Conservation (phyloP, 2,888 invertebrate species). For the Amphipoea oculea region DNA sequence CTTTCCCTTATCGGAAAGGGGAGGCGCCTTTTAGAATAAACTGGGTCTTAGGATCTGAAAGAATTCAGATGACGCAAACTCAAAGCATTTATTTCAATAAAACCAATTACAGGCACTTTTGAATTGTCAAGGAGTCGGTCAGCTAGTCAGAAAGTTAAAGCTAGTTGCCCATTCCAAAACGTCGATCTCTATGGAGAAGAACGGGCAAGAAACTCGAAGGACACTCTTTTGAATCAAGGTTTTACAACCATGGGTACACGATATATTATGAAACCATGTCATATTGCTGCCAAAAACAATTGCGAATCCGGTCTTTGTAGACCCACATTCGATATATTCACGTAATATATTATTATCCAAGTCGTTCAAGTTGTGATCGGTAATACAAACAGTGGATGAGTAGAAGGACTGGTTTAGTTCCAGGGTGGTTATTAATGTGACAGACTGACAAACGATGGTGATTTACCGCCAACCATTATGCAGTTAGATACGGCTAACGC, state of each 20-base stretch:
- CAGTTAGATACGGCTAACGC: constrained; percentile 27
- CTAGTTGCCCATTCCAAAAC: background rate
- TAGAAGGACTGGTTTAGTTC: constrained; percentile 42
- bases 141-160: background rate
- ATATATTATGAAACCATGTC: background rate
- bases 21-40: background rate
- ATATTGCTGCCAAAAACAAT: constrained; percentile 19
- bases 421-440: constrained; percentile 60
- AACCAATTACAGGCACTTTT: background rate
- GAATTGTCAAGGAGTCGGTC: background rate
- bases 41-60: background rate
- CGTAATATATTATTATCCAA: constrained; percentile 31
- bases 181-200: background rate
- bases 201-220: background rate
- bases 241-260: background rate
- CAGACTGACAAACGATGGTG: constrained; percentile 41
- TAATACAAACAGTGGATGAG: constrained; percentile 28
- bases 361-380: constrained; percentile 24
- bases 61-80: background rate
- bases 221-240: background rate
- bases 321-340: constrained; percentile 28
- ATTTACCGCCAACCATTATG: constrained; percentile 46
- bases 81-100: background rate
- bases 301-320: constrained; percentile 20
- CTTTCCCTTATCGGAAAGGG: too few relatives aligned